Conservation (phyloP, 2,113 vertebrate genomes). For the Morone chrysops region DNA sequence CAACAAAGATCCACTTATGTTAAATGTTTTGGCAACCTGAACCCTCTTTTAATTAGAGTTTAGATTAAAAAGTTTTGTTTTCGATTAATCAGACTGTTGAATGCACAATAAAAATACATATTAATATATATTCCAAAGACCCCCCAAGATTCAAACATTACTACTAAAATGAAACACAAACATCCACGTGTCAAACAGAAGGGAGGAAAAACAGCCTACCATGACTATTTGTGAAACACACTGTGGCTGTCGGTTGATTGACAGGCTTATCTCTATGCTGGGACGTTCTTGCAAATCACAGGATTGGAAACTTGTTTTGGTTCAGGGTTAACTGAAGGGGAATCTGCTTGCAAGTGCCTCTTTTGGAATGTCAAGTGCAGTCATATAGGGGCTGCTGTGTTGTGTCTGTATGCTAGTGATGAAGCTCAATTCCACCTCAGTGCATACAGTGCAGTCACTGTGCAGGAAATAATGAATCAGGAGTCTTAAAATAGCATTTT, state of each 20-base stretch:
- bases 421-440: constrained; percentile 22
- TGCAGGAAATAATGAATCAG: constrained; percentile 53
- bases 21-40: not conserved
- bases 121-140: too few relatives aligned
- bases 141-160: not conserved
- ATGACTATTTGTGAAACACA: constrained; percentile 25
- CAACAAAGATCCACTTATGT: constrained; percentile 28
- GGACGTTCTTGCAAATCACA: constrained; percentile 40
- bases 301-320: constrained; percentile 72
- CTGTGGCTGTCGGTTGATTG: constrained; percentile 51
- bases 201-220: constrained; percentile 16
- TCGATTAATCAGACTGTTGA: too few relatives aligned
- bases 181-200: constrained; percentile 26
- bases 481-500: constrained; percentile 49
- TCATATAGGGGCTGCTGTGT: constrained; percentile 40
- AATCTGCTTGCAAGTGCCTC: constrained; percentile 60
- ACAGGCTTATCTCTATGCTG: constrained; percentile 63
- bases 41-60: not conserved
- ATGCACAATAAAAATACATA: too few relatives aligned
- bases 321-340: constrained; percentile 73
- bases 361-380: constrained; percentile 74
- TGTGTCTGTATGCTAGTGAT: constrained; percentile 39
- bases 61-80: not conserved
- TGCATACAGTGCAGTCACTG: constrained; percentile 36
- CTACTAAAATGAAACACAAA: constrained; percentile 1